Base-by-base conservation (phyloP, 2,113 vertebrate genomes). In the Bos javanicus region DNA sequence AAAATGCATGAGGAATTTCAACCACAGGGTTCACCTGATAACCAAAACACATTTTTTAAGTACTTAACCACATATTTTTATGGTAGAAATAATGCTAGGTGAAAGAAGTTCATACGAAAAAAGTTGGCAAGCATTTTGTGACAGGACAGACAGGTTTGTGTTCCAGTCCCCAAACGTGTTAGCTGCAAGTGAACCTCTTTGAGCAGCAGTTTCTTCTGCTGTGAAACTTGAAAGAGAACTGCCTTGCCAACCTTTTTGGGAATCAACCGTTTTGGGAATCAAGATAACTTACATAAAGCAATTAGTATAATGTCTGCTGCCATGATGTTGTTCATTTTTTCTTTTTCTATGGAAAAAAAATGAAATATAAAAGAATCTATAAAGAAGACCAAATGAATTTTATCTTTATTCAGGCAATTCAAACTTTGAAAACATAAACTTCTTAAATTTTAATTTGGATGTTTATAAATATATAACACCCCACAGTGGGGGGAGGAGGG, bases 361-460 rank as follows among this genome's bases (percentile, higher is more conserved):
- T n/a, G 9, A 95, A 90, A 78, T 89, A 33, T 84, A 59, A 89
- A 95, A 52, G 25, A 85, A 48, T 85, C 36, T 97, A 57, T 87
- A 97, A 87, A 74, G 13, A 91, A 26, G 10, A 59, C 5, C 43
- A 94, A 87, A 90, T 85, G 46, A 92, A 96, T 95, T 87, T 97
- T 87, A 86, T 83, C 43, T 74, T 67, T 23, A 94, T n/a, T 43
- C 84, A 87, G 16, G 11, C 62, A 97, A 87, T 88, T 60, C 9
- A 96, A 97, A 87, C 25, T 96, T 96, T 76, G 56, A 89, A 86
- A 80, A 33, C 54, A 96, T 48, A 76, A 46, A 83, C n/a, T 89
- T 90, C 3, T 96, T 26, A 87, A 96, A 85, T 74, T 93, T 95
- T 96, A 57, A 64, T 97, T 95, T 96, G 28, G n/a, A 36, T 95